These are phyloP conservation scores for Arvicanthis niloticus DNA, from an alignment of 2,113 vertebrate species.

Conservation along the genomic window DNA sequence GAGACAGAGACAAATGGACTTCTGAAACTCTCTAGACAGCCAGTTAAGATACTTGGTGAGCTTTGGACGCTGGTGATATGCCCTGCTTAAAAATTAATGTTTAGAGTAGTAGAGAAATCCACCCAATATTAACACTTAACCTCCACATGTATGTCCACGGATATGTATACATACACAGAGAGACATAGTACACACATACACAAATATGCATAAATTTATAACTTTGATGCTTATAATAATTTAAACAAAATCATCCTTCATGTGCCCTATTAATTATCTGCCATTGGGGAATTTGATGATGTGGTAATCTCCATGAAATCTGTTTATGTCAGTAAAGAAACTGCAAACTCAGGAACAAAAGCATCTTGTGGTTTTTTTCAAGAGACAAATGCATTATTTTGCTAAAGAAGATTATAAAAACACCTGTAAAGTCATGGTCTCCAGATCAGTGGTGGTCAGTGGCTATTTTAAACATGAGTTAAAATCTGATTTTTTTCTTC, in stretches of 20 bases:
- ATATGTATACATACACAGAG: background rate
- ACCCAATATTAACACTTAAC: background rate
- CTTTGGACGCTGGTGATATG: no score
- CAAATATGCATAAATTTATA: background rate
- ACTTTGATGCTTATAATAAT: background rate
- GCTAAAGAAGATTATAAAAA: background rate
- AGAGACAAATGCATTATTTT: background rate
- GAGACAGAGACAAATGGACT: background rate
- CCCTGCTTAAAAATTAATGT: background rate
- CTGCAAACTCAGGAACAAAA: slow-evolving; percentile 13
- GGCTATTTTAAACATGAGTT: slow-evolving; percentile 19
- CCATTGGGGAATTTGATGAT: slow-evolving; percentile 5
- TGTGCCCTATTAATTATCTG: slow-evolving; percentile 14
- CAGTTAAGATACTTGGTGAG: background rate
- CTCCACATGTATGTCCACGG: background rate
- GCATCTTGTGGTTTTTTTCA: background rate
- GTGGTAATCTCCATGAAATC: slow-evolving; percentile 4
- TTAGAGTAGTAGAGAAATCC: background rate
- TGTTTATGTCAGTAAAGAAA: background rate
- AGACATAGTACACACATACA: background rate
- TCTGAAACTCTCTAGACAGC: background rate
- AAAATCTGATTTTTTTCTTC: background rate
- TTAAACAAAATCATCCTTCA: slow-evolving; percentile 20
- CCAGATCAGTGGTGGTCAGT: background rate
- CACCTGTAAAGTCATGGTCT: background rate